Conservation (phyloP, 37 sponge, comb jelly and placozoan genomes). For the Beroe forskalii region DNA sequence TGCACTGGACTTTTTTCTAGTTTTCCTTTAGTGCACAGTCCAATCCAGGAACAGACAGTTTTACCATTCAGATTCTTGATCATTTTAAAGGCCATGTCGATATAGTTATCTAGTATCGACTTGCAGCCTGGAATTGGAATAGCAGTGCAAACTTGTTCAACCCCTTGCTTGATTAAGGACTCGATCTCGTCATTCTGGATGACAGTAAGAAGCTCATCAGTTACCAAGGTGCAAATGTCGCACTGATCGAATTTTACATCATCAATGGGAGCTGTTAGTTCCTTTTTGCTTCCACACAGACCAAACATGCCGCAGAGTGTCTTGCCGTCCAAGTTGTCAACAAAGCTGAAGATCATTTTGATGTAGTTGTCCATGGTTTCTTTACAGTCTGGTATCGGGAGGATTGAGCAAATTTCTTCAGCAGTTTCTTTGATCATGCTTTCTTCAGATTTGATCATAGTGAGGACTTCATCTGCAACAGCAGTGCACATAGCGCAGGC, state of each 20-base stretch:
- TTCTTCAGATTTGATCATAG: background rate
- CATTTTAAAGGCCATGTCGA: background rate
- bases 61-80: too few species aligned
- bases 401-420: constrained; percentile 27
- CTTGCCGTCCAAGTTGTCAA: background rate
- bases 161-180: background rate
- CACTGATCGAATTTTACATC: too few species aligned
- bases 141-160: background rate
- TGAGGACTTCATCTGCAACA: constrained; percentile 9
- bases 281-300: background rate
- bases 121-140: background rate
- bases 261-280: too few species aligned
- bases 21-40: constrained; percentile 30
- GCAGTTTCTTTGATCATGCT: background rate
- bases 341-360: background rate
- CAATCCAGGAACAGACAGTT: background rate
- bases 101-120: background rate
- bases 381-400: constrained; percentile 59
- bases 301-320: constrained; percentile 6
- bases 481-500: constrained; percentile 18
- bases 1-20: too few species aligned
- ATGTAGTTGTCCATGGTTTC: constrained; percentile 30
- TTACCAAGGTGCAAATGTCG: constrained; percentile 24
- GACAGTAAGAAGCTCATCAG: background rate
- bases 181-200: background rate